phyloP scores from a whole-genome alignment of 2,113 vertebrate genomes.

The Platysteira castanea region DNA sequence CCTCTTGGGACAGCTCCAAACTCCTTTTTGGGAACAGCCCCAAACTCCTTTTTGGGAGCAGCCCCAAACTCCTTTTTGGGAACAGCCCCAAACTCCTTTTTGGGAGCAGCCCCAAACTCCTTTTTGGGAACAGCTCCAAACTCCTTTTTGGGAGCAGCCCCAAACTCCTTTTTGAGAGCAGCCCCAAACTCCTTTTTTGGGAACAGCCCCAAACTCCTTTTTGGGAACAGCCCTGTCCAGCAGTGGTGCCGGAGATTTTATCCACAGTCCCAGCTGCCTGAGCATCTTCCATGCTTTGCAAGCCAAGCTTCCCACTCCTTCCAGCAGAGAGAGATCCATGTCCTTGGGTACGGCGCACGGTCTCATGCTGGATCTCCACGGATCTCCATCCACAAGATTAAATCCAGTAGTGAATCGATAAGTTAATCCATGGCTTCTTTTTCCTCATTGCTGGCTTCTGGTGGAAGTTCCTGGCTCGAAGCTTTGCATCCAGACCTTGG shows the following conservation, averaged over 20 bases:
- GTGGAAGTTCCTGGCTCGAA: rapidly evolving
- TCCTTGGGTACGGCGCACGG: rapidly evolving
- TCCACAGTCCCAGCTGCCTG: rapidly evolving
- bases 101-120: not conserved
- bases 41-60: too few relatives aligned
- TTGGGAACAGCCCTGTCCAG: not conserved
- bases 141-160: not conserved
- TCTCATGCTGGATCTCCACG: rapidly evolving
- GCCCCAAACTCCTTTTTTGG: too few relatives aligned
- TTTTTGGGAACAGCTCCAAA: not conserved
- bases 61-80: not conserved
- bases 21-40: not conserved
- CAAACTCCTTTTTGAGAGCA: not conserved
- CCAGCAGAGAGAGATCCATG: not conserved
- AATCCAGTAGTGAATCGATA: rapidly evolving
- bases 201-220: not conserved
- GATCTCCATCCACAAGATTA: not conserved
- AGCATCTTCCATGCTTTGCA: not conserved
- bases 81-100: not conserved
- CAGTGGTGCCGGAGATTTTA: not conserved
- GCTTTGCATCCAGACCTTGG: not conserved
- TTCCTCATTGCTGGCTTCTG: not conserved
- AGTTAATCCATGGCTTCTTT: not conserved
- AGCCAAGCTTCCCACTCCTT: not conserved
- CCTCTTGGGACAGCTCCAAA: not conserved